Conservation (phyloP, 2,888 invertebrate species). For the Hirtodrosophila histrioides region DNA sequence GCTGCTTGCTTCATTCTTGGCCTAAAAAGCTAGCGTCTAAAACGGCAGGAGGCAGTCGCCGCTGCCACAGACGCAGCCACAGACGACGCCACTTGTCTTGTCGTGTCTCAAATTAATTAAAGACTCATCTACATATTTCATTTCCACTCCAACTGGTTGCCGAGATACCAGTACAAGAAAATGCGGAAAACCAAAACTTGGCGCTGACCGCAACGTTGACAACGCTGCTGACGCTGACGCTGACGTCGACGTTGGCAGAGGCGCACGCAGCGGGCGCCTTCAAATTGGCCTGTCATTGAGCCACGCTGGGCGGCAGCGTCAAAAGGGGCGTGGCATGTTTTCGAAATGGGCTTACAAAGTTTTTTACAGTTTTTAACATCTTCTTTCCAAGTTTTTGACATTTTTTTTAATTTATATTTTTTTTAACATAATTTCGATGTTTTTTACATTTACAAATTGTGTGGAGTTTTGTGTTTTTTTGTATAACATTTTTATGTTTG, state of each 20-base stretch:
- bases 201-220: slow-evolving; percentile 57
- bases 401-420: slow-evolving; percentile 15
- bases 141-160: slow-evolving; percentile 77
- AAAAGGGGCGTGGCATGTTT: slow-evolving; percentile 44
- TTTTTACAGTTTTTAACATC: slow-evolving; percentile 56
- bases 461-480: slow-evolving; percentile 4
- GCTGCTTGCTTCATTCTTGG: slow-evolving; percentile 48
- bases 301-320: slow-evolving; percentile 34
- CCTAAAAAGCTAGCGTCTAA: slow-evolving; percentile 61
- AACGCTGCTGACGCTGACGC: slow-evolving; percentile 24
- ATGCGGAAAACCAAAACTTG: slow-evolving; percentile 73
- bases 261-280: slow-evolving; percentile 58
- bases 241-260: slow-evolving; percentile 16
- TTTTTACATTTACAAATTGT: slow-evolving; percentile 31
- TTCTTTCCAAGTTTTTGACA: slow-evolving; percentile 59
- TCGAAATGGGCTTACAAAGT: slow-evolving; percentile 50
- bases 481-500: slow-evolving; percentile 38
- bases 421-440: slow-evolving; percentile 49
- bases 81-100: slow-evolving; percentile 78
- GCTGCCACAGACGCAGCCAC: slow-evolving; percentile 30
- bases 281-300: slow-evolving; percentile 76
- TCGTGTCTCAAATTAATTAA: slow-evolving; percentile 81
- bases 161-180: slow-evolving; percentile 55
- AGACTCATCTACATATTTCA: slow-evolving; percentile 80
- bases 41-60: slow-evolving; percentile 65